A percentile compares a stretch with the other conserved stretches of the same genome.
These are phyloP conservation scores for Ophiothrix spiculata DNA, from an alignment of 35 echinoderm and acorn worm genomes.

Conservation along the genomic window DNA sequence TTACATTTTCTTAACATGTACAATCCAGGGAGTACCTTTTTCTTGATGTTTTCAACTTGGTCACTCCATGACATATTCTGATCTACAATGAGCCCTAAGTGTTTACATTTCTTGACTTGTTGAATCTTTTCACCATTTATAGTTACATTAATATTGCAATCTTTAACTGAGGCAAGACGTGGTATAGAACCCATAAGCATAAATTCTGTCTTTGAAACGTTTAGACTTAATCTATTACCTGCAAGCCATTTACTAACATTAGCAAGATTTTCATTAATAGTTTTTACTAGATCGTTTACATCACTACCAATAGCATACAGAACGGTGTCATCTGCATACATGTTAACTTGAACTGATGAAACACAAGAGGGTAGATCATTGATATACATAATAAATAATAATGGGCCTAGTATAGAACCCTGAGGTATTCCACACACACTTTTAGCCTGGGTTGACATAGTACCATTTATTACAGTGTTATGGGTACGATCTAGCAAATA, in stretches of 20 bases:
- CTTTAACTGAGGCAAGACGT: background rate
- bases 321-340: background rate
- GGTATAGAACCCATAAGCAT: background rate
- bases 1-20: background rate
- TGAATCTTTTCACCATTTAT: background rate
- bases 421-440: slow-evolving; percentile 3
- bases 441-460: background rate
- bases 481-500: background rate
- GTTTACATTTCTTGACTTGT: background rate
- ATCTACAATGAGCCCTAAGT: background rate
- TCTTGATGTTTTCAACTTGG: background rate
- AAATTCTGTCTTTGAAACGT: background rate
- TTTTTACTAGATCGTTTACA: background rate
- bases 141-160: background rate
- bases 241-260: background rate
- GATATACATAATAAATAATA: background rate
- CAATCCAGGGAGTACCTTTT: too few relatives aligned
- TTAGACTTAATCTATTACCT: background rate
- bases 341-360: background rate
- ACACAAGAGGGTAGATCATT: background rate
- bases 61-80: background rate
- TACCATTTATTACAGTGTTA: background rate
- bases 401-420: background rate
- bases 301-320: background rate
- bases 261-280: background rate